phyloP scores from a whole-genome alignment of 2,888 invertebrate genomes.

The Tanypteryx hageni region DNA sequence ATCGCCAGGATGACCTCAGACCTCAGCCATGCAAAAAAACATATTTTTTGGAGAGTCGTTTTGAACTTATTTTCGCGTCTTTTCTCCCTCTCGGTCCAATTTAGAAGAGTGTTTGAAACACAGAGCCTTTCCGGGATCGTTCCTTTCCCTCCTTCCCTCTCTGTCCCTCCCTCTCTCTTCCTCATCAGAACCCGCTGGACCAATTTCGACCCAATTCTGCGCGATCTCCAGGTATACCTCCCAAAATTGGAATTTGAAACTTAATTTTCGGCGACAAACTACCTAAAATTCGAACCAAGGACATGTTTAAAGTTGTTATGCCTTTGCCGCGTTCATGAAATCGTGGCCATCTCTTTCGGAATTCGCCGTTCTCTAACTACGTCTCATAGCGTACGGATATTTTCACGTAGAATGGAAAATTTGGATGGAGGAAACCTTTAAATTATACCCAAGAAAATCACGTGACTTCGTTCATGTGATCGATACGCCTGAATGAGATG shows the following conservation, averaged over 20 bases:
- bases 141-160: not conserved
- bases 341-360: not conserved
- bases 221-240: not conserved
- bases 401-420: not conserved
- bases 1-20: not conserved
- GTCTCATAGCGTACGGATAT: not conserved
- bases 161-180: not conserved
- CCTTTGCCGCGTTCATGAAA: constrained; percentile 5
- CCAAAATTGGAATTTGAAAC: constrained; percentile 15
- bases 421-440: not conserved
- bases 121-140: not conserved
- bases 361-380: not conserved
- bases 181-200: not conserved
- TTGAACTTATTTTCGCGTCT: not conserved
- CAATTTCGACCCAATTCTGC: not conserved
- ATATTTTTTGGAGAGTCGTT: not conserved
- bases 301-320: constrained; percentile 3
- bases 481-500: too few relatives aligned
- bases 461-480: not conserved
- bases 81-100: not conserved
- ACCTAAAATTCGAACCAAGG: not conserved
- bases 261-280: constrained; percentile 20
- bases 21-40: not conserved
- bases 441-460: not conserved
- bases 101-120: not conserved